A percentile compares a stretch with the other conserved stretches of the same genome.
phyloP scores from a whole-genome alignment of 2,797 vertebrate genomes.

The Scleropages formosus region DNA sequence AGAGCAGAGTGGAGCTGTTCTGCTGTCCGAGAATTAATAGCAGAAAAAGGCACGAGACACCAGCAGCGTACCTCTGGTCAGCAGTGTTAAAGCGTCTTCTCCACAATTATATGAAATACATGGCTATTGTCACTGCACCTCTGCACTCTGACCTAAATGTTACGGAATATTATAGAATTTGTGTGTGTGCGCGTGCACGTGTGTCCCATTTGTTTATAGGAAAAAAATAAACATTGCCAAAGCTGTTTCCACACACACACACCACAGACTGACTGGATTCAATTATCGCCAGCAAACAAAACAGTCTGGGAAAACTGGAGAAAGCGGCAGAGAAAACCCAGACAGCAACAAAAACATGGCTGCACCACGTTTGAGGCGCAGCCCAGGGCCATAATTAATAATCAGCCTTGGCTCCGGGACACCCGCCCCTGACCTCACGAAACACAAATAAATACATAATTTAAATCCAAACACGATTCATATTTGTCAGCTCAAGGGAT shows the following conservation, averaged over 20 bases:
- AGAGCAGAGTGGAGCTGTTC: too few relatives aligned
- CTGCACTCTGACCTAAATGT: not conserved
- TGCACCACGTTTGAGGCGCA: not conserved
- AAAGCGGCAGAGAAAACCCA: conserved; percentile 28
- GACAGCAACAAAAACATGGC: conserved; percentile 32
- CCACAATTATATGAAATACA: too few relatives aligned
- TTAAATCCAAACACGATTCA: conserved; percentile 6
- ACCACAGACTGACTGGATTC: conserved; percentile 32
- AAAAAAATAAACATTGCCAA: conserved; percentile 19
- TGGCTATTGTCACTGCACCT: not conserved
- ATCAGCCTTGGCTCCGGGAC: conserved; percentile 1
- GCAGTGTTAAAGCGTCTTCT: too few relatives aligned
- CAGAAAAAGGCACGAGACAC: too few relatives aligned
- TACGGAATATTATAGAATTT: not conserved
- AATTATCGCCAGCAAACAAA: conserved; percentile 35
- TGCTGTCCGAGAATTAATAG: too few relatives aligned
- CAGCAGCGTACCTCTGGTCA: too few relatives aligned
- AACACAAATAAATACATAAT: conserved; percentile 24
- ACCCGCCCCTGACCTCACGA: conserved; percentile 7
- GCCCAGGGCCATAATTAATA: conserved; percentile 25
- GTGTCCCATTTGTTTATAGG: not conserved
- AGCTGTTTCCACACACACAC: conserved; percentile 17
- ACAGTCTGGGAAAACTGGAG: conserved; percentile 30
- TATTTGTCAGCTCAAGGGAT: not conserved
- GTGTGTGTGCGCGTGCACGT: conserved; percentile 24